Evolutionary conservation across 2,797 vertebrate genomes (phyloP), one percentile per base, ranked within the genome.

Genomic region (Scarus forsteni): DNA sequence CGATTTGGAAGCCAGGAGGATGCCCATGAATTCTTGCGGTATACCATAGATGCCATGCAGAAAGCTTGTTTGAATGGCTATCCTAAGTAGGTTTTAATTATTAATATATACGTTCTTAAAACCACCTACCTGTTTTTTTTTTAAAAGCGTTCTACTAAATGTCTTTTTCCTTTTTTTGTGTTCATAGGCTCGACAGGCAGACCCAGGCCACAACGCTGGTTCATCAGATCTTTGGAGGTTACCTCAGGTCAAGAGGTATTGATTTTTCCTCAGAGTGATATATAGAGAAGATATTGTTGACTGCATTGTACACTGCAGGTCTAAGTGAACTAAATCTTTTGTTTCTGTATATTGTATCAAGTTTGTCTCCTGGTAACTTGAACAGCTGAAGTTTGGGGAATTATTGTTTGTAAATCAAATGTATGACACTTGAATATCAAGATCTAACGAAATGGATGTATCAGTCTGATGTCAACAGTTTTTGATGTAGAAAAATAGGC

Each of bases 221-320:
- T 73, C 97, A 99, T 85, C 98, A 99, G 89, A 98, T 99, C 84
- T 99, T 99, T 53, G 97, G 98, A 9, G 96, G 98, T 70, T 98
- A 97, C 86, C 94, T 99, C 91, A 94, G 97, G 71, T 99, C 98
- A 57, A 93, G 96, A 83, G 98, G 97, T 99, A 90, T 89, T 87
- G 8, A 55, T 3, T 53, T 58, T 50, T 61, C 59, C 10, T 15
- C 0, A 27, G 15, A 38, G 3, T 35, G 16, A 70, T 46, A 43
- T 34, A 10, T 34, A 11, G 10, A 35, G 35, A 18, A 60, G 34
- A 49, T 11, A 27, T 27, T 27, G 27, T 27, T 27, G 27, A 4
- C 27, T 27, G 27, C 4, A 4, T 27, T 27, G n/a, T 4, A 27
- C 27, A 27, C 27, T 27, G 27, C 27, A 4, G 27, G 27, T 27